These are phyloP conservation scores for Eulimnadia texana DNA, from an alignment of 1,140 invertebrate genomes.

Conservation along the genomic window DNA sequence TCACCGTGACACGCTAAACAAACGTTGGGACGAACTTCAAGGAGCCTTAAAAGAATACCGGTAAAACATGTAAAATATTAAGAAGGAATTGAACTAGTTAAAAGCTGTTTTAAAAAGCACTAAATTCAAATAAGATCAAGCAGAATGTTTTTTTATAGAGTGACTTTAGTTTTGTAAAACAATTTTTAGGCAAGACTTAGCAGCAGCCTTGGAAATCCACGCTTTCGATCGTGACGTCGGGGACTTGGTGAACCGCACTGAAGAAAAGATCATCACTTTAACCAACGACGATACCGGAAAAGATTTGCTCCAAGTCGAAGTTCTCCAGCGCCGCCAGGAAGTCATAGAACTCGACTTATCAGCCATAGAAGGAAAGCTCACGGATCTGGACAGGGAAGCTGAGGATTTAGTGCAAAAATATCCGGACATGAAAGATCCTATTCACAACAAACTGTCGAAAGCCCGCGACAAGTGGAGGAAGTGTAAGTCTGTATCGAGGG, in stretches of 20 bases:
- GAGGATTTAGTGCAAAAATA: conserved; percentile 51
- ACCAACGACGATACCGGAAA: conserved; percentile 49
- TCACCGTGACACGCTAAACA: conserved; percentile 21
- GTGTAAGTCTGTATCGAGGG: conserved; percentile 46
- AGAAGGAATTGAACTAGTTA: no score
- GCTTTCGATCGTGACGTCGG: conserved; percentile 72
- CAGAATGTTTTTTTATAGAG: no score
- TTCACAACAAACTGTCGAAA: conserved; percentile 47
- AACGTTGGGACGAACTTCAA: conserved; percentile 63
- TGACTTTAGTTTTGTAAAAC: neutral
- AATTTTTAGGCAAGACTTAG: conserved; percentile 39
- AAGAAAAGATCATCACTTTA: conserved; percentile 65
- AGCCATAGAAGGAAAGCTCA: conserved; percentile 59
- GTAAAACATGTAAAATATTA: no score
- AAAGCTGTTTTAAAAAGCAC: no score
- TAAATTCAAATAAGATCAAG: no score
- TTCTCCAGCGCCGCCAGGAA: conserved; percentile 62
- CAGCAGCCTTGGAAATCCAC: conserved; percentile 79
- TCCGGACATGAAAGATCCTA: conserved; percentile 49
- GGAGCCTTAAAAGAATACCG: conserved; percentile 72
- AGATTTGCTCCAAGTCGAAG: conserved; percentile 62
- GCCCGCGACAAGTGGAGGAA: conserved; percentile 52
- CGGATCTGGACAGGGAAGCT: conserved; percentile 50
- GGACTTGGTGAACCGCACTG: conserved; percentile 65
- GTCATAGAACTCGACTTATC: conserved; percentile 69